A percentile compares a stretch with the other conserved stretches of the same genome.
phyloP scores from a whole-genome alignment of 2,113 vertebrate genomes.

The Podilymbus podiceps region DNA sequence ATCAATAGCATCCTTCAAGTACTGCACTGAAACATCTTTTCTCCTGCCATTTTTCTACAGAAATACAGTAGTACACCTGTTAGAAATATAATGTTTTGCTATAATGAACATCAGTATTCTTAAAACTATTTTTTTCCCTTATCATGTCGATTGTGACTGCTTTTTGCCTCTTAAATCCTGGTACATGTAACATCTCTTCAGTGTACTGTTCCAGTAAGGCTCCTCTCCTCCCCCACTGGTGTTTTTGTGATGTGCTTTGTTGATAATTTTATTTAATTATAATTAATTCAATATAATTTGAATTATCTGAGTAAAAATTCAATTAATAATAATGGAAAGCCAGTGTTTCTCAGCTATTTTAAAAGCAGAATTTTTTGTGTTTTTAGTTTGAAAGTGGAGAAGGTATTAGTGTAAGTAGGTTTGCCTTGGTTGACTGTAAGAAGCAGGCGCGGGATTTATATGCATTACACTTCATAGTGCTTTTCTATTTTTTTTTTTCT shows the following conservation, averaged over 20 bases:
- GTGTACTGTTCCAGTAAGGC: background rate
- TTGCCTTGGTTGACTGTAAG: fast-evolving
- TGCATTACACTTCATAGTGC: background rate
- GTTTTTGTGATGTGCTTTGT: background rate
- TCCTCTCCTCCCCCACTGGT: background rate
- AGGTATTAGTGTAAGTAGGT: background rate
- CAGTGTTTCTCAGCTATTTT: background rate
- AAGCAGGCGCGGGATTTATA: background rate
- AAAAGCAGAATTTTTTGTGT: background rate
- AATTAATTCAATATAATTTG: background rate
- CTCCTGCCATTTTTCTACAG: background rate
- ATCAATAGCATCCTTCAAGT: background rate
- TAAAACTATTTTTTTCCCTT: background rate
- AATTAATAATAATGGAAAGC: background rate
- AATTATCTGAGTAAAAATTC: background rate
- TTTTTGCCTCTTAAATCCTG: background rate
- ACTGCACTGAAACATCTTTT: background rate
- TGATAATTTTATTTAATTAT: background rate
- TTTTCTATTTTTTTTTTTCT: background rate
- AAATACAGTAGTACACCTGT: background rate
- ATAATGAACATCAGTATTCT: background rate
- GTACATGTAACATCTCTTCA: background rate
- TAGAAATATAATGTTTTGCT: background rate
- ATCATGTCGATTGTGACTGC: background rate
- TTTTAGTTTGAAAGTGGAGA: background rate